These are phyloP conservation scores for Siderastrea siderea DNA, from an alignment of 92 coral and sea anemone species.

Conservation along the genomic window DNA sequence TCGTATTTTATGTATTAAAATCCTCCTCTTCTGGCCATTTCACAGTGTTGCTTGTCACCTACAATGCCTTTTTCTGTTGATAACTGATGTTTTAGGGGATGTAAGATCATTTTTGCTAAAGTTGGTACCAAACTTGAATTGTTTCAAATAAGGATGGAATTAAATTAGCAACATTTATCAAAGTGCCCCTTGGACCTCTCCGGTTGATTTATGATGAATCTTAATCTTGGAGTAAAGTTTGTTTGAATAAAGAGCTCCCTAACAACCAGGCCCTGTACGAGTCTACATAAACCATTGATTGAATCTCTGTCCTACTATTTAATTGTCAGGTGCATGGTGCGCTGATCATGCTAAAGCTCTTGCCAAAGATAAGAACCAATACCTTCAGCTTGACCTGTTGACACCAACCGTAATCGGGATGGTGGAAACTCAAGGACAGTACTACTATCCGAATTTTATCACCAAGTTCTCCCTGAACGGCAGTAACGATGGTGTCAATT, in stretches of 20 bases:
- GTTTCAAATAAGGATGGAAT: too few species aligned
- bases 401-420: slow-evolving; percentile 65
- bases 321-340: slow-evolving; percentile 85
- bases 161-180: neutral
- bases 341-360: slow-evolving; percentile 86
- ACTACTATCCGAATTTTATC: slow-evolving; percentile 62
- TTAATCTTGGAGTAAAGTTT: neutral
- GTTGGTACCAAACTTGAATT: too few species aligned
- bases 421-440: slow-evolving; percentile 86
- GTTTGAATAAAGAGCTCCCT: neutral
- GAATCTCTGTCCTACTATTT: neutral
- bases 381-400: slow-evolving; percentile 70
- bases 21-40: neutral
- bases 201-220: too few species aligned
- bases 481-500: slow-evolving; percentile 73
- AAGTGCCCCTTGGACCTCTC: neutral
- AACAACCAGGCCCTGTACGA: neutral
- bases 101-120: too few species aligned
- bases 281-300: neutral
- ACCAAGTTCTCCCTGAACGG: slow-evolving; percentile 59
- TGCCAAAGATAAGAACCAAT: slow-evolving; percentile 73
- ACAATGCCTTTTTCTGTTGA: too few species aligned
- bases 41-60: too few species aligned
- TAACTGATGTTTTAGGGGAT: too few species aligned
- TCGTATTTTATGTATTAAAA: neutral